Conservation (phyloP, 2,113 vertebrate genomes). For the Aldabrachelys gigantea region DNA sequence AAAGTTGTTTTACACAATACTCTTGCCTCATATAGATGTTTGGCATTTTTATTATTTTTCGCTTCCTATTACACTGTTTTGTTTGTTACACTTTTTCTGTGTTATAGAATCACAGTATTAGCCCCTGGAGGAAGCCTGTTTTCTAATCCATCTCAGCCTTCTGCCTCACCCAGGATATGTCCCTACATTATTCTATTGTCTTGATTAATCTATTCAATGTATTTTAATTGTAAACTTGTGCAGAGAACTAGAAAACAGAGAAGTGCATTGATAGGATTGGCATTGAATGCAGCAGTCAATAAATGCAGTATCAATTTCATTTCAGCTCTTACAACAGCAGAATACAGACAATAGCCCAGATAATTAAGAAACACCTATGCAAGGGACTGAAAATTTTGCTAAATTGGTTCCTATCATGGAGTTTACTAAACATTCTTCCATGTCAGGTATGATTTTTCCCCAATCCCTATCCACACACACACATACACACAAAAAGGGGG, state of each 20-base stretch:
- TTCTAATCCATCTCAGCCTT: slow-evolving; percentile 11
- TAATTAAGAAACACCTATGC: background rate
- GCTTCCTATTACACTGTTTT: background rate
- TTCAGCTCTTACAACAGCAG: background rate
- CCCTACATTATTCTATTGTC: slow-evolving; percentile 10
- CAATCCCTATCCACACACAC: background rate
- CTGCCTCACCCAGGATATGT: background rate
- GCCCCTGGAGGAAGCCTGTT: background rate
- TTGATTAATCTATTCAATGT: slow-evolving; percentile 2
- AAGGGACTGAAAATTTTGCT: background rate
- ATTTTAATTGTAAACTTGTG: slow-evolving; percentile 24
- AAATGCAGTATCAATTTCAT: background rate
- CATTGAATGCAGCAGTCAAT: background rate
- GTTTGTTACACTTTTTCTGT: background rate
- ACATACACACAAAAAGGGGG: too few relatives aligned
- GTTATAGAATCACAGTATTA: background rate
- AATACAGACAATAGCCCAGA: background rate
- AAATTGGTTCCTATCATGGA: background rate
- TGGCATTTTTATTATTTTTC: background rate
- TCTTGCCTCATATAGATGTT: slow-evolving; percentile 13
- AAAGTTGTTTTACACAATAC: slow-evolving; percentile 31
- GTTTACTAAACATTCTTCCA: background rate
- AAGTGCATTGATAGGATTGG: background rate
- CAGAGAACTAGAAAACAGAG: background rate
- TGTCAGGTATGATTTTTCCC: background rate